Conservation (phyloP, 2,888 invertebrate genomes). For the Standfussiana lucernea region DNA sequence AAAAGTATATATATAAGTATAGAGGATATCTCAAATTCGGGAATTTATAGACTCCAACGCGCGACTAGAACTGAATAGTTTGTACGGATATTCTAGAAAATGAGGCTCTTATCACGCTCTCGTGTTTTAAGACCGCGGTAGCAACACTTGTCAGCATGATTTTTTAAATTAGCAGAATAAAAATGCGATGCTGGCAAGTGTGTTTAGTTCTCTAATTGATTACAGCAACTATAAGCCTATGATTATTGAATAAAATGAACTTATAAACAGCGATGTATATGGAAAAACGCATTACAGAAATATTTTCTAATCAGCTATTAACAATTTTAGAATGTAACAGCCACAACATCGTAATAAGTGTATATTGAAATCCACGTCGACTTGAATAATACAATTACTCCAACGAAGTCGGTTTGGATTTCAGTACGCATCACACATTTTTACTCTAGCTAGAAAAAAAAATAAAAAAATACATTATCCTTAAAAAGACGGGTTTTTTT, state of each 20-base stretch:
- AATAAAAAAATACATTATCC: neutral
- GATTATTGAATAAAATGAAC: neutral
- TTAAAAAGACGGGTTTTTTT: neutral
- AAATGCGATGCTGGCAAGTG: slow-evolving; percentile 21
- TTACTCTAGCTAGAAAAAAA: neutral
- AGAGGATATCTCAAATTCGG: no score
- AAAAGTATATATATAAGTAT: no score
- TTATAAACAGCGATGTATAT: neutral
- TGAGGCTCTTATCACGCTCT: neutral
- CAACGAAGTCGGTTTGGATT: slow-evolving; percentile 26
- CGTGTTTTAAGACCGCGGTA: neutral
- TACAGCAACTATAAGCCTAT: neutral
- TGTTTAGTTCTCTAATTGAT: neutral
- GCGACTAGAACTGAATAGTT: neutral
- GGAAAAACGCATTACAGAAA: neutral
- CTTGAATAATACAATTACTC: slow-evolving; percentile 32
- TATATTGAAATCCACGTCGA: slow-evolving; percentile 24
- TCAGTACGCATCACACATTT: neutral
- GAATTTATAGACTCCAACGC: neutral
- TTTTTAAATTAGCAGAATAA: neutral
- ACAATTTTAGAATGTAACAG: slow-evolving; percentile 36
- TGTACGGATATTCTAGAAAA: neutral
- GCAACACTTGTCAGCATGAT: neutral
- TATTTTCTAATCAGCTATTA: neutral
- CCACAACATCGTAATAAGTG: neutral